These are phyloP conservation scores for Cyclophora albipunctata DNA, from an alignment of 2,888 invertebrate genomes.

Conservation along the genomic window DNA sequence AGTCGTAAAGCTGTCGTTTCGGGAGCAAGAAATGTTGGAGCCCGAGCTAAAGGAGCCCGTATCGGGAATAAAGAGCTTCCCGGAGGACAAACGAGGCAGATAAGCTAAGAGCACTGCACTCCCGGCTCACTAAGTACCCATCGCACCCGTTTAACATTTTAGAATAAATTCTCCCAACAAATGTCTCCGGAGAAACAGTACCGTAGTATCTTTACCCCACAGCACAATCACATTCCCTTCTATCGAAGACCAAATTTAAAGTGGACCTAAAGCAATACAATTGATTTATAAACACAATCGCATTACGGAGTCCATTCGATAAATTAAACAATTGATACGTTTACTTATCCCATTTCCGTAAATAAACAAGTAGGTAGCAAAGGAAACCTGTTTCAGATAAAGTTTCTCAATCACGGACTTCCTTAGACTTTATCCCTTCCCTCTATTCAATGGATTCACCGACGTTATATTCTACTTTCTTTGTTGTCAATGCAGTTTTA, in stretches of 20 bases:
- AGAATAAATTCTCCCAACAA: conserved; percentile 13
- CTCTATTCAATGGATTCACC: conserved; percentile 19
- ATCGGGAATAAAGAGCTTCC: conserved; percentile 55
- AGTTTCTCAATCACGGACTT: conserved; percentile 23
- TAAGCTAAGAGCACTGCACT: conserved; percentile 44
- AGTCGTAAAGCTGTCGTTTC: conserved; percentile 31
- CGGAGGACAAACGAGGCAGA: conserved; percentile 60
- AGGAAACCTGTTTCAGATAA: conserved; percentile 16
- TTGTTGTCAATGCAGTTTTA: too few relatives aligned
- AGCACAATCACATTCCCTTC: conserved; percentile 8
- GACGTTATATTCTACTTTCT: conserved; percentile 12
- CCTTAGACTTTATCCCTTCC: conserved; percentile 15
- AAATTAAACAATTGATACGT: conserved; percentile 8
- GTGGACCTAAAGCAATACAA: conserved; percentile 1
- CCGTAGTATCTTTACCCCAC: neutral
- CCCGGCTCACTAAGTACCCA: conserved; percentile 18
- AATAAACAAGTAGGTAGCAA: conserved; percentile 14
- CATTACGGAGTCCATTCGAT: neutral
- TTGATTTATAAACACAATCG: neutral
- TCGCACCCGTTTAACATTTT: conserved; percentile 18
- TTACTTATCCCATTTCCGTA: conserved; percentile 10
- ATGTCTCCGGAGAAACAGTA: conserved; percentile 6
- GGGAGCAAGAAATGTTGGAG: conserved; percentile 24
- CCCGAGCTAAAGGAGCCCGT: conserved; percentile 30
- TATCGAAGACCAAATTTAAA: neutral